Base-by-base conservation (phyloP, 2,113 vertebrate genomes). In the Onychostruthus taczanowskii region DNA sequence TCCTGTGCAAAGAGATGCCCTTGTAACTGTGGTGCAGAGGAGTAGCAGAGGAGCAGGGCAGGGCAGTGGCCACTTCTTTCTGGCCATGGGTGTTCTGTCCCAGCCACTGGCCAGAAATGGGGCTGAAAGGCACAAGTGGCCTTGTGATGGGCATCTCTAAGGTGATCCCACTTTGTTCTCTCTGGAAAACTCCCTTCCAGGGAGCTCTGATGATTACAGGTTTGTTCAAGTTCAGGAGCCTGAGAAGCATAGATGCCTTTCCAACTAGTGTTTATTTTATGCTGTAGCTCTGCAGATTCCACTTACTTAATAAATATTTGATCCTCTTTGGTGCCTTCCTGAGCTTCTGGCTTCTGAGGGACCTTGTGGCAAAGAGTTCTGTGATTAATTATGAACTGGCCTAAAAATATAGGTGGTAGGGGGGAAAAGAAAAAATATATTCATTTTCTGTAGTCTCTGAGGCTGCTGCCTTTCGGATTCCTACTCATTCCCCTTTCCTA, bases 301-400 rank as follows among this genome's bases (percentile, higher is more conserved):
- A 68, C 81, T 93, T 78, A 53, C 24, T 84, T 28, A 74, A 87
- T 87, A 95, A 93, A 86, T 77, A 94, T 53, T 86, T 83, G 46
- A 73, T 94, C 22, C 30, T 89, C 30, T 85, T 88, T 30, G 35
- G 47, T 83, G 55, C 52, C 55, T 66, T 95, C 58, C 58, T 87
- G 70, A 84, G 59, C 13, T 87, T 46, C 61, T 89, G 77, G 49
- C 77, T 96, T 76, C 63, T 43, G 55, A 77, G 18, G 78, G 43
- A 80, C 33, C 33, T 62, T 63, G 19, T 62, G 82, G 72, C 43
- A 37, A 73, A 53, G 55, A 93, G 50, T 74, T 95, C 61, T 5
- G 0, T 3, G 1, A 59, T 75, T 83, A 76, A 33, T 83, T 74
- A 47, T 58, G 63, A 55, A 55, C 53, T 26, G 13, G 12, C 11